Conservation (phyloP, 2,797 vertebrate genomes). For the Scyliorhinus canicula region DNA sequence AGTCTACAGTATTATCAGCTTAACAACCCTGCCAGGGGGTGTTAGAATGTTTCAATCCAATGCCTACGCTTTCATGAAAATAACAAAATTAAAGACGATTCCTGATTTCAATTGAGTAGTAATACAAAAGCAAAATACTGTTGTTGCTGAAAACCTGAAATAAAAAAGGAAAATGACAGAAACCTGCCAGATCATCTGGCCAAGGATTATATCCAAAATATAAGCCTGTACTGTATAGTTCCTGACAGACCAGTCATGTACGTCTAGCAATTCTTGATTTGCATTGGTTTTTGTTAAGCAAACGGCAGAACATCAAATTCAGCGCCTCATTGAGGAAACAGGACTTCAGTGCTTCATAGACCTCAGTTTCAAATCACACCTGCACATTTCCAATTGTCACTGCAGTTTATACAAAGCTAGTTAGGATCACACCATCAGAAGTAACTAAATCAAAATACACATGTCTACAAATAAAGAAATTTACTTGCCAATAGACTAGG, state of each 20-base stretch:
- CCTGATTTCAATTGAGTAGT: no score
- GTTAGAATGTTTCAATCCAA: no score
- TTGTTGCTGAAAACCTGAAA: no score
- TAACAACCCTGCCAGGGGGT: no score
- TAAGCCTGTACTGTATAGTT: not conserved
- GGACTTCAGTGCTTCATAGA: not conserved
- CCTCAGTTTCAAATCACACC: not conserved
- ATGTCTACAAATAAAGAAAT: not conserved
- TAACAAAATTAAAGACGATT: no score
- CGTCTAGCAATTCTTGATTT: not conserved
- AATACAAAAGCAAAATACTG: no score
- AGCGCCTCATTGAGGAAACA: not conserved
- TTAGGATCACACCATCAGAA: not conserved
- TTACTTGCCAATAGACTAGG: not conserved
- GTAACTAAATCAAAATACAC: slow-evolving; percentile 6
- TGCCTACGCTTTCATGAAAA: no score
- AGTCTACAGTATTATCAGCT: no score
- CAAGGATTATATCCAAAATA: not conserved
- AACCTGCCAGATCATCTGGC: not conserved
- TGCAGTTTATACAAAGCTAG: not conserved
- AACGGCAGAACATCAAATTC: not conserved
- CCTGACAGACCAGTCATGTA: not conserved
- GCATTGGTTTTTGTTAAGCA: not conserved
- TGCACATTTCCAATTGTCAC: not conserved
- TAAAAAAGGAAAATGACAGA: no score